Percentiles rank a stretch among this genome's conserved stretches.
Conservation (phyloP, 2,888 invertebrate genomes). For the Eristalis tenax region DNA sequence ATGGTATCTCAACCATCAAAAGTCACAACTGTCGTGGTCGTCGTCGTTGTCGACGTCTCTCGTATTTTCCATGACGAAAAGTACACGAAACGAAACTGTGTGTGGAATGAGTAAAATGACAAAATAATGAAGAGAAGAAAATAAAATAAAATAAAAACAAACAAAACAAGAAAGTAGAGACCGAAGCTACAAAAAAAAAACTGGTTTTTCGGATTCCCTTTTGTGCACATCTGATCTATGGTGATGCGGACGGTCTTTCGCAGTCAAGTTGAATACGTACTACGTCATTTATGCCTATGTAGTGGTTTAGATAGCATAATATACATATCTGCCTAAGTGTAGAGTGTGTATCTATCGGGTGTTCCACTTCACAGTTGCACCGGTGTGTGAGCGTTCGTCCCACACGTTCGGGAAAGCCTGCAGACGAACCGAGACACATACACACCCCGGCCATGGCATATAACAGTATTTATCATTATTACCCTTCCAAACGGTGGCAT, state of each 20-base stretch:
- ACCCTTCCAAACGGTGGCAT: neutral
- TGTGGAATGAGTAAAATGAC: conserved; percentile 25
- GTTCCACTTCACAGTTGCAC: conserved; percentile 16
- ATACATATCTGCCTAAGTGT: neutral
- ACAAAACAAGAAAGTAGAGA: conserved; percentile 26
- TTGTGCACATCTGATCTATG: conserved; percentile 62
- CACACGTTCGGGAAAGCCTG: too few relatives aligned
- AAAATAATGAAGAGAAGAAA: conserved; percentile 33
- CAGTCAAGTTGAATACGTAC: conserved; percentile 42
- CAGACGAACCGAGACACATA: neutral
- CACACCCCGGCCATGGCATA: conserved; percentile 4
- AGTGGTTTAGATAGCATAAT: conserved; percentile 31
- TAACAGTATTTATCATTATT: conserved; percentile 24
- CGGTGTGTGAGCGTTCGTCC: conserved; percentile 4
- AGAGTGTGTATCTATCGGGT: neutral
- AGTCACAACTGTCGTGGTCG: conserved; percentile 7
- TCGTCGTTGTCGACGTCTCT: conserved; percentile 1
- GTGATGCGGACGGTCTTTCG: conserved; percentile 21
- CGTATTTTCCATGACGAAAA: conserved; percentile 61
- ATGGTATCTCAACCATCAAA: neutral
- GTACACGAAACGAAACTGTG: conserved; percentile 16
- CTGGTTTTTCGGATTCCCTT: conserved; percentile 61
- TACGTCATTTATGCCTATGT: conserved; percentile 72
- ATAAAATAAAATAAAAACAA: conserved; percentile 35
- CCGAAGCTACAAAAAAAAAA: conserved; percentile 46